Conservation (phyloP, 1,140 invertebrate species). For the Macrosteles quadrilineatus region DNA sequence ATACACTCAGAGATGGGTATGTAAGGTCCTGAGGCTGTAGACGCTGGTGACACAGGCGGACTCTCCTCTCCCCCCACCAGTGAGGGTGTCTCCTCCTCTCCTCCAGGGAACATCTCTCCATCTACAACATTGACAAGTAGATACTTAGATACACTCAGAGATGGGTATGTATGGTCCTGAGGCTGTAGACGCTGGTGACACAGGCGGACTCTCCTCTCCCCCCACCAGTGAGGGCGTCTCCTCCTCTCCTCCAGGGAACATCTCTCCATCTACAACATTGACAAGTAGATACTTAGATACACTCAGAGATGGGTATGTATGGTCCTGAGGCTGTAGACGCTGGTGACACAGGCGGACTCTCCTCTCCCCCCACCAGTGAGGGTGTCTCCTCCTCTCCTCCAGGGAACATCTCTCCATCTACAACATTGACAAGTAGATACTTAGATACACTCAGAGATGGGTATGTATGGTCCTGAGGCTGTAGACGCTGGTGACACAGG, state of each 20-base stretch:
- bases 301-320: constrained; percentile 85
- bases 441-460: constrained; percentile 88
- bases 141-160: constrained; percentile 82
- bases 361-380: constrained; percentile 41
- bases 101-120: constrained; percentile 5
- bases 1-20: constrained; percentile 88
- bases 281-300: too few relatives aligned
- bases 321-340: constrained; percentile 65
- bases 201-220: constrained; percentile 60
- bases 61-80: constrained; percentile 51
- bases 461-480: constrained; percentile 73
- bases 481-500: constrained; percentile 60
- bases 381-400: constrained; percentile 25
- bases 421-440: too few relatives aligned
- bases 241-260: too few relatives aligned
- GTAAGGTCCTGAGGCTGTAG: constrained; percentile 68
- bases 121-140: constrained; percentile 11
- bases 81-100: constrained; percentile 30
- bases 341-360: constrained; percentile 60
- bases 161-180: constrained; percentile 78
- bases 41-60: constrained; percentile 59
- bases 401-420: too few relatives aligned
- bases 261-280: too few relatives aligned
- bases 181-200: constrained; percentile 59
- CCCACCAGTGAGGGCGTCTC: constrained; percentile 28